Evolutionary conservation across 64 coral and sea anemone genomes (phyloP), one percentile per base, ranked within the genome.

Genomic region (Stichodactyla mertensii): DNA sequence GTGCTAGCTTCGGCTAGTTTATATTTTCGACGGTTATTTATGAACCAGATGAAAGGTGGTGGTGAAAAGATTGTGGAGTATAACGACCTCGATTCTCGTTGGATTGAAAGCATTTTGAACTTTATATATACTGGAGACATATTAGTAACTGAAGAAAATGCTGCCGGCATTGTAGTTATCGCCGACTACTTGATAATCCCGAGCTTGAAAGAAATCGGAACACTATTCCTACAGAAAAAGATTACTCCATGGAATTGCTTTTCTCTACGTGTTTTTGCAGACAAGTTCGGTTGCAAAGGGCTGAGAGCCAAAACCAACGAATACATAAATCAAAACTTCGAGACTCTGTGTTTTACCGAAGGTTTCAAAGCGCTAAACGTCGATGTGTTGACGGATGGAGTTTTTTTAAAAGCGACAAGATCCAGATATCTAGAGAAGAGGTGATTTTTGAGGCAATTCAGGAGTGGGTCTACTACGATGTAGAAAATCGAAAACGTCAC

Each of bases 61-160:
- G 56, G 55, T 18, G 53, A 79, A 52, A 58, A 28, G 12, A 15
- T 45, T 52, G 52, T 91, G 13, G 54, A 78, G 10, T 80, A 71
- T 12, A 51, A 79, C 28, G 67, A 86, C 52, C 26, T 86, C 7
- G 62, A 51, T 15, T 66, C 70, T 31, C 55, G 20, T 14, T 20
- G 62, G 19, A 61, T 91, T 15, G 71, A 91, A 31, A 80, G 57
- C 52, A 13, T 91, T 3, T 22, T 91, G 9, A 45, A 61, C 8
- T 91, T 84, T 16, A 52, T 91, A n/a, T 91, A 91, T 57, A 86
- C 83, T 13, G 89, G 89, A 27, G 56, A 79, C n/a, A 62, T 91
- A 2, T 77, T 55, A n/a, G 16, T 91, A 13, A 91, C 20, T 2
- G 77, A 62, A 16, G 51, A 45, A 16, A 91, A 86, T 54, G 89